phyloP scores from a whole-genome alignment of 2,113 vertebrate genomes.

The Echinops telfairi region DNA sequence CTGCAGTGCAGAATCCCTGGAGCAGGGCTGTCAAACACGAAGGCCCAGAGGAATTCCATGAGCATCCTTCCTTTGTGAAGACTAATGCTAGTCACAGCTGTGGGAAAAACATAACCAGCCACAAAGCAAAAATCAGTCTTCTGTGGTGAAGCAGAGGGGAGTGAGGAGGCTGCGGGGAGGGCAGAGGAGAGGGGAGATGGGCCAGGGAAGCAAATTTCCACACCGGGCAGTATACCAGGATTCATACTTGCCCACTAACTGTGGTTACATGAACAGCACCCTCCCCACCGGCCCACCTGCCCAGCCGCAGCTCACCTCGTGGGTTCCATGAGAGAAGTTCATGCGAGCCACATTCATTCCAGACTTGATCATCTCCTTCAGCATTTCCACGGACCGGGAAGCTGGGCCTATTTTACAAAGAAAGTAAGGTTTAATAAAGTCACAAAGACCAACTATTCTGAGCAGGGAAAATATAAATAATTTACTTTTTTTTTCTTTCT shows the following conservation, averaged over 20 bases:
- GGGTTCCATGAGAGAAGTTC: slow-evolving; percentile 98
- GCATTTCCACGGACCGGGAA: slow-evolving; percentile 92
- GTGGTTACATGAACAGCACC: neutral
- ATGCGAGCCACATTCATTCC: slow-evolving; percentile 99
- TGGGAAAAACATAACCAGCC: neutral
- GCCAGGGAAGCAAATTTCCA: no score
- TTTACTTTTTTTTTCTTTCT: neutral
- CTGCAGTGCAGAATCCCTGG: no score
- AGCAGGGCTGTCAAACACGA: neutral
- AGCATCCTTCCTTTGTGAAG: neutral
- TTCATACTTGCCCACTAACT: neutral
- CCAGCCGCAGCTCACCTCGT: slow-evolving; percentile 90
- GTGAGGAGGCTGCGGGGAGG: neutral
- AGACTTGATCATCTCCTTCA: slow-evolving; percentile 98
- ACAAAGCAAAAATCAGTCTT: neutral
- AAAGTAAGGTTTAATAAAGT: slow-evolving; percentile 43
- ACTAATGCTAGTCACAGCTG: neutral
- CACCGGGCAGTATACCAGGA: neutral
- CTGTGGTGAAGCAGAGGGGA: neutral
- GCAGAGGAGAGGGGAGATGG: neutral
- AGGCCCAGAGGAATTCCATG: neutral
- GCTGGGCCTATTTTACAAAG: slow-evolving; percentile 90
- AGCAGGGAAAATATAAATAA: neutral
- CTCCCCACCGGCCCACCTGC: neutral
- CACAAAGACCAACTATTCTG: slow-evolving; percentile 42